Base-by-base conservation (phyloP, 92 coral and sea anemone species). In the Actinernus sp. region DNA sequence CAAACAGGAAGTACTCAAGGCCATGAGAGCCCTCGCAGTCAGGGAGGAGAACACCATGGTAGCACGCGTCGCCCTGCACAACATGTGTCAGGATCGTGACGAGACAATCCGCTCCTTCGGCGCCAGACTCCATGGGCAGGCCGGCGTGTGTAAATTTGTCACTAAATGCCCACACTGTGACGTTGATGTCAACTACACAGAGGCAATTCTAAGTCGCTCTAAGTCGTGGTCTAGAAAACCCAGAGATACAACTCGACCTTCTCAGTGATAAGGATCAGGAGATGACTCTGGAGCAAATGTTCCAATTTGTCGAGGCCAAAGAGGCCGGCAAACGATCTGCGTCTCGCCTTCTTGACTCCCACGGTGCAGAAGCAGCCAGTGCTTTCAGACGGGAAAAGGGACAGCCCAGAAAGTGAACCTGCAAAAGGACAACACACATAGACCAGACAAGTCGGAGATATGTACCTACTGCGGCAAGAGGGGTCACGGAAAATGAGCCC, bases 281-380 rank as follows among this genome's bases (percentile, higher is more conserved):
- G n/a, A n/a, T n/a, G n/a, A n/a, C n/a, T n/a, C n/a, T n/a, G n/a
- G n/a, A n/a, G n/a, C n/a, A n/a, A n/a, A n/a, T n/a, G 3, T 62
- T 84, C 12, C 85, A 63, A 47, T 78, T 62, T 19, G 34, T 77
- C 3, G 82, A 79, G 54, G 83, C 75, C 1, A 79, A 85, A 38
- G 83, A 79, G 30, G 48, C 83, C 12, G 85, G 88, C 0, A 87
- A 69, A 43, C 9, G 85, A 26, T 81, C 93, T 1, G 88, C 88
- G n/a, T 88, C 81, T 9, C 71, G 55, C 22, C 74, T 87, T 2
- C 57, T 61, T 21, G 57, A 81, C 1, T 61, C 53, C 76, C 88
- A 74, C 26, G 76, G 93, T 1, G 81, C 65, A 0, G 63, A 69
- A 4, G 85, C 85, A 3, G 30, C 78, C 0, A 26, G 74, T n/a